Conservation (phyloP, 1,140 invertebrate genomes). For the Bursaphelenchus mucronatus region DNA sequence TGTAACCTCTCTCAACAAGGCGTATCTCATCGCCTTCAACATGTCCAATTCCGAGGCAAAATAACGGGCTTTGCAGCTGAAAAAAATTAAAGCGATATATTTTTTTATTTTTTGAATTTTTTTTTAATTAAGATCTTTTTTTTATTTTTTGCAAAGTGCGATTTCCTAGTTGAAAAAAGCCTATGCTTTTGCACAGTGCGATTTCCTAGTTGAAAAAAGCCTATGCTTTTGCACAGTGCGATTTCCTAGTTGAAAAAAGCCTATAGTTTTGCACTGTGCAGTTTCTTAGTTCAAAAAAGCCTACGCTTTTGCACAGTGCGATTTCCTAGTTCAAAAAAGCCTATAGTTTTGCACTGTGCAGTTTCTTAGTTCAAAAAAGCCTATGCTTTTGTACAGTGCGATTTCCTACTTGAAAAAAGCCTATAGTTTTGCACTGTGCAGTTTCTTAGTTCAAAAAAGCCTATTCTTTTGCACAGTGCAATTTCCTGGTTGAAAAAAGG, state of each 20-base stretch:
- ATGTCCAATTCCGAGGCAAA: slow-evolving; percentile 60
- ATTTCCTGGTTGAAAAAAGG: background rate
- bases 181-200: background rate
- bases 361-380: too few species aligned
- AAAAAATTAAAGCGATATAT: slow-evolving; percentile 10
- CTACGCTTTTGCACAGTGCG: too few species aligned
- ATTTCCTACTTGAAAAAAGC: background rate
- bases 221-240: slow-evolving; percentile 2
- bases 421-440: background rate
- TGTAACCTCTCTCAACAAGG: slow-evolving; percentile 46
- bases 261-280: too few species aligned
- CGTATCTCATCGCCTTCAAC: slow-evolving; percentile 55
- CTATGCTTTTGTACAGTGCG: too few species aligned
- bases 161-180: too few species aligned
- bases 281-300: too few species aligned
- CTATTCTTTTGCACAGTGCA: too few species aligned
- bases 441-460: too few species aligned
- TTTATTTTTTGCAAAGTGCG: too few species aligned
- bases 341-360: too few species aligned
- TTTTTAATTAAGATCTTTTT: background rate
- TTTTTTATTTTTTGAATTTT: background rate
- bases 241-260: too few species aligned
- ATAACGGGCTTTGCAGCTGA: slow-evolving; percentile 44
- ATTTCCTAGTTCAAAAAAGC: too few species aligned
- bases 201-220: background rate